Percentiles rank a stretch among this genome's conserved stretches.
Evolutionary conservation across 2,113 vertebrate species (phyloP).

Genomic region (Rhagologus leucostigma): DNA sequence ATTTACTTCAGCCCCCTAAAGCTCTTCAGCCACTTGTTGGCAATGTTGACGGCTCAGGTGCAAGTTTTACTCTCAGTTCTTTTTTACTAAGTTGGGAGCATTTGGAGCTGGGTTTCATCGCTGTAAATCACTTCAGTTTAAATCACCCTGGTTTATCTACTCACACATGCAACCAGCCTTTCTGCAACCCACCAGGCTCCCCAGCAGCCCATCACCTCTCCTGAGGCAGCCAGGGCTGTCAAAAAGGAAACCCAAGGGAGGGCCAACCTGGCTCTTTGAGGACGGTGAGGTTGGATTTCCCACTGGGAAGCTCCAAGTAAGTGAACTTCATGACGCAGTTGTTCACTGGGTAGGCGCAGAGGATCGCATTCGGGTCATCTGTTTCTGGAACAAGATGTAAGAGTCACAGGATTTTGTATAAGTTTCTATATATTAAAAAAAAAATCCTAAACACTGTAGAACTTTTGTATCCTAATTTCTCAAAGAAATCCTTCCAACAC

Average conservation of each 20-base stretch:
- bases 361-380: constrained; percentile 77
- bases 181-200: neutral
- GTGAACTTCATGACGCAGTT: constrained; percentile 98
- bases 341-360: constrained; percentile 88
- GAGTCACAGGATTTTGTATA: neutral
- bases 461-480: neutral
- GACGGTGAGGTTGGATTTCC: constrained; percentile 85
- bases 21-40: neutral
- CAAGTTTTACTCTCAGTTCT: neutral
- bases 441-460: neutral
- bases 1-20: neutral
- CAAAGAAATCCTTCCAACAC: neutral
- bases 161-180: neutral
- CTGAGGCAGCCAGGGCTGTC: neutral
- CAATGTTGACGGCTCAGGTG: neutral
- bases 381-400: constrained; percentile 71
- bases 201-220: neutral
- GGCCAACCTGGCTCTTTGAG: constrained; percentile 88
- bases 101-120: neutral
- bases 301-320: constrained; percentile 87
- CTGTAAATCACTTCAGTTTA: neutral
- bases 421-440: neutral
- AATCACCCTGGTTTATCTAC: neutral
- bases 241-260: neutral
- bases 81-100: neutral